A percentile compares a stretch with the other conserved stretches of the same genome.
Evolutionary conservation across 2,113 vertebrate species (phyloP).

Genomic region (Donacobius atricapilla): DNA sequence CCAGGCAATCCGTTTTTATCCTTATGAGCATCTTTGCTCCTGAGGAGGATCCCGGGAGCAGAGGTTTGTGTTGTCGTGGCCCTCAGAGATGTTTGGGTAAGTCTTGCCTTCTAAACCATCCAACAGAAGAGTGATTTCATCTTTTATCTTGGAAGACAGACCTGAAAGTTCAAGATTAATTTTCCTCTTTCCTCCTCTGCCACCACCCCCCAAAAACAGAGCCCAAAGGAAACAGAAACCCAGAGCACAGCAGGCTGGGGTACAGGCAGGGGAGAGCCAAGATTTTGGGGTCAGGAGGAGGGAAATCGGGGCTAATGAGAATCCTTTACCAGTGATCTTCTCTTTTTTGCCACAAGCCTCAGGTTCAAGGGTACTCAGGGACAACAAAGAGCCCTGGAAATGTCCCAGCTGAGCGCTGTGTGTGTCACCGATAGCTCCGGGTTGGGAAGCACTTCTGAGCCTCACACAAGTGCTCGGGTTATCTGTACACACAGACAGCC

Average conservation of each 20-base stretch:
- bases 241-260: accelerated
- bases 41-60: neutral
- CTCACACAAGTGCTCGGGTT: neutral
- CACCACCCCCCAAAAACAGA: accelerated
- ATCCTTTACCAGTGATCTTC: neutral
- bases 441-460: neutral
- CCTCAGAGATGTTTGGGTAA: neutral
- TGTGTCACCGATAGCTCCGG: neutral
- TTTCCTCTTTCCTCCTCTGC: neutral
- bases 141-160: neutral
- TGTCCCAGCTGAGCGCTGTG: neutral
- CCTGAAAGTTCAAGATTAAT: neutral
- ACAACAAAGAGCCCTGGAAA: neutral
- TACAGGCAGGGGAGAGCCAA: neutral
- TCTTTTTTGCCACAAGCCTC: neutral
- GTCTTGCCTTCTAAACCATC: neutral
- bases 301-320: neutral
- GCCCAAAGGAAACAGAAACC: neutral
- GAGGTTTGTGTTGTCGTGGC: neutral
- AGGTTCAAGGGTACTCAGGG: neutral
- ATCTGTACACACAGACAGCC: neutral
- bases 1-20: neutral
- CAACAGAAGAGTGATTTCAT: neutral
- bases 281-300: neutral
- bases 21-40: neutral